Base-by-base conservation (phyloP, 2,888 invertebrate genomes). In the Vanessa cardui region DNA sequence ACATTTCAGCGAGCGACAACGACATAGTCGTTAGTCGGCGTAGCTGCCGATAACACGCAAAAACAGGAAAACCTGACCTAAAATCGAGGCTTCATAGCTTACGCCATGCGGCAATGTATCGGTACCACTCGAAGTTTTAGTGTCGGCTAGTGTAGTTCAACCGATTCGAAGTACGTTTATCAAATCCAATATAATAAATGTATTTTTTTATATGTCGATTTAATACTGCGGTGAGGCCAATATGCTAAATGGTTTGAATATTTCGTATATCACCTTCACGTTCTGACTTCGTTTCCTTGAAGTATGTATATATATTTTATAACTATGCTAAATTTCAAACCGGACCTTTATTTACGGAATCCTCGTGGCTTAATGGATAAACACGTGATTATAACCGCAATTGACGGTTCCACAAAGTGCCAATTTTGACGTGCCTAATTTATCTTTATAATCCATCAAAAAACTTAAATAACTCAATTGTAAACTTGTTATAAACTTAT, bases 1-100 rank as follows among this genome's bases (percentile, higher is more conserved):
- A 84, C 87, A 83, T 85, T 83, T 83, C 80, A 71, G 68, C 69
- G 71, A 72, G 69, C 73, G 75, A 77, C 75, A 74, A 69, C 73
- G 76, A 77, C 75, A 73, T 64, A 75, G 70, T 78, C 76, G 78
- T 78, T 78, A 77, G 77, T 74, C 74, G 73, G 64, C 70, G 68
- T 70, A 62, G 71, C 70, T 73, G 75, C 74, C 74, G 75, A 77
- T 76, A 78, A 72, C 77, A 73, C 66, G 71, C 74, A 76, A 77
- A 77, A 78, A 77, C 76, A 78, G 75, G 72, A 73, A 75, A 77
- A 74, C 72, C 72, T 71, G 72, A 68, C 66, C 70, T 68, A 69
- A 69, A 72, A 70, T 52, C 54, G 66, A 47, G 59, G 61, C 71
- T 68, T 62, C 67, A 49, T 64, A 66, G 63, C 58, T 60, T 65